Evolutionary conservation across 2,113 vertebrate genomes (phyloP).

Genomic region (Mesoclemmys tuberculata): DNA sequence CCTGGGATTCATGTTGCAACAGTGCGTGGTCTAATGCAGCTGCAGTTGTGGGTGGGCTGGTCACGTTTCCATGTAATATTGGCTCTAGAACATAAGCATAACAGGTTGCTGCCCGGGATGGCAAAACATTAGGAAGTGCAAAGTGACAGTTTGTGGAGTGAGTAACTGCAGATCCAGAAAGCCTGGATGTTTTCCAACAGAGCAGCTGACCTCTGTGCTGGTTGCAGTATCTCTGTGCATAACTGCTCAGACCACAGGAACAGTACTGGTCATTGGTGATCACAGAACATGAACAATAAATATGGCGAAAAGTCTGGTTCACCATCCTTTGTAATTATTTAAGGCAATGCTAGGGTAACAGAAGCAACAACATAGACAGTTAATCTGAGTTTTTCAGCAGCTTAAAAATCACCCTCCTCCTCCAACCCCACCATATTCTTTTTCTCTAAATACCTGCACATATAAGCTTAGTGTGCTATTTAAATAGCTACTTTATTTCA

Average conservation of each 20-base stretch:
- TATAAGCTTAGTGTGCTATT: not conserved
- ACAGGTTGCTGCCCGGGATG: constrained; percentile 43
- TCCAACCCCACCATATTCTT: not conserved
- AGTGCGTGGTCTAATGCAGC: not conserved
- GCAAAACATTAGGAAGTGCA: constrained; percentile 43
- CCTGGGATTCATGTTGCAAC: not conserved
- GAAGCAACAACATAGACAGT: not conserved
- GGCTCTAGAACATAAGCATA: not conserved
- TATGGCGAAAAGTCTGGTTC: not conserved
- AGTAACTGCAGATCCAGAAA: accelerated
- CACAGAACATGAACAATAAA: not conserved
- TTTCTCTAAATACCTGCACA: not conserved
- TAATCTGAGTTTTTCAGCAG: not conserved
- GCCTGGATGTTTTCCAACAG: not conserved
- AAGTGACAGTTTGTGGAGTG: not conserved
- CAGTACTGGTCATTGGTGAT: not conserved
- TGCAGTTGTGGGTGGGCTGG: not conserved
- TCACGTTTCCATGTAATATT: constrained; percentile 41
- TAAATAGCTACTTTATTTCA: not conserved
- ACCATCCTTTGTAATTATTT: not conserved
- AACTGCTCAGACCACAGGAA: not conserved
- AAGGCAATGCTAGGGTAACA: not conserved
- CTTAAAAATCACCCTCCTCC: not conserved
- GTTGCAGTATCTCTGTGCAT: not conserved
- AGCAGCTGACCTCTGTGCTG: accelerated